Base-by-base conservation (phyloP, 2,113 vertebrate species). In the Mobula birostris region DNA sequence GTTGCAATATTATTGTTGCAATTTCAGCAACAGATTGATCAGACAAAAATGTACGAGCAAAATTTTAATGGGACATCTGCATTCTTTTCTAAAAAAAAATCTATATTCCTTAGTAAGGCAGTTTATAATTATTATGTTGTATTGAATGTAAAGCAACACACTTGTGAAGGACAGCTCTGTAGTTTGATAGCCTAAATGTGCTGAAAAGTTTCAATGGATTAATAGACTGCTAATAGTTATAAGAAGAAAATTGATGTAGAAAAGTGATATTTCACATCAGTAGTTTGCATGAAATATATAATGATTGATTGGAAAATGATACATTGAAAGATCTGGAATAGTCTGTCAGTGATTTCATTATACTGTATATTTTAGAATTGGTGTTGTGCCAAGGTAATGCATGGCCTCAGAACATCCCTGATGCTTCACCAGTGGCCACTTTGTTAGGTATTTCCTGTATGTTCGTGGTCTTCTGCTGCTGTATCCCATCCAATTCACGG, bases 91-190 rank as follows among this genome's bases (percentile, higher is more conserved):
- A 96, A 96, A 97, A 97, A 97, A 96, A 97, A 97, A 98, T 98
- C 97, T 97, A 97, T 97, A 97, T 97, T 96, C 97, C 97, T 96
- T 96, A 96, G 97, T 96, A 94, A 97, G 97, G 98, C 97, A 96
- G 97, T 99, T 98, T 98, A 97, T 98, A 97, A 98, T 98, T 98
- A 98, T 99, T 99, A 98, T 97, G 96, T 95, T 88, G 96, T 97
- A 97, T 97, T 96, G 97, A 97, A 97, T 97, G 97, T 96, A 97
- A 97, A 97, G 97, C 96, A 97, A 97, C 97, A 96, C 97, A 95
- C 96, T 96, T 97, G 96, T 97, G 96, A 97, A 96, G 96, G 96
- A 97, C 97, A 96, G 96, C 96, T 95, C 95, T 96, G 95, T 96
- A 96, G 97, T 97, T 97, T 97, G 97, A 97, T 97, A 97, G 97